Percentiles rank a stretch among this genome's conserved stretches.
phyloP scores from a whole-genome alignment of 2,888 invertebrate species.

The Oscheius sp. region DNA sequence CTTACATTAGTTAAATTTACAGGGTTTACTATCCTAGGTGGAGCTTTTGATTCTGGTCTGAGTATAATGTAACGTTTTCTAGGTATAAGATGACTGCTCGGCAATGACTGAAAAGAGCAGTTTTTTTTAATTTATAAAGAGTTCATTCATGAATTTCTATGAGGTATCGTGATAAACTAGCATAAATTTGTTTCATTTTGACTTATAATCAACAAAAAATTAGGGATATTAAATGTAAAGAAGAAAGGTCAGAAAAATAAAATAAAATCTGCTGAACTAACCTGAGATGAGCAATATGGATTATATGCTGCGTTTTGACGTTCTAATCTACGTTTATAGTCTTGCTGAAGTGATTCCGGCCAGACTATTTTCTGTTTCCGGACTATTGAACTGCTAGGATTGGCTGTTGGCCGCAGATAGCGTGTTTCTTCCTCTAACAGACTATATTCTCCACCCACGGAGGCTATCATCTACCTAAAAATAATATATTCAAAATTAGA shows the following conservation, averaged over 20 bases:
- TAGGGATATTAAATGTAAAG: no score
- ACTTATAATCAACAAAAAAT: no score
- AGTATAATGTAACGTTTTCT: conserved; percentile 33
- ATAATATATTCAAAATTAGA: no score
- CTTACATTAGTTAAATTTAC: background rate
- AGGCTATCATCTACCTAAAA: conserved; percentile 22
- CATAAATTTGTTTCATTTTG: background rate
- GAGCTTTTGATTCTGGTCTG: background rate
- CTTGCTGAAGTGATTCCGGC: conserved; percentile 12
- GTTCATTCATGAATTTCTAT: no score
- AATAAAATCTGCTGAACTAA: no score
- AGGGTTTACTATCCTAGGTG: background rate
- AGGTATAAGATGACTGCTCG: conserved; percentile 21
- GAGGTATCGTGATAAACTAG: no score
- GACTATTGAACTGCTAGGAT: conserved; percentile 10
- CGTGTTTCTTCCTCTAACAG: conserved; percentile 24
- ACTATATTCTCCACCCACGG: conserved; percentile 6
- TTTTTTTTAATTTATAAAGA: no score
- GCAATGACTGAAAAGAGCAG: no score
- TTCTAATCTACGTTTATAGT: background rate
- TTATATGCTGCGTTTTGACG: no score
- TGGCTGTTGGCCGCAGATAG: no score
- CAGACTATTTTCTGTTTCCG: conserved; percentile 16
- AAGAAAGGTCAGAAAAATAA: no score
- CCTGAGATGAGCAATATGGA: background rate